Base-by-base conservation (phyloP, 2,113 vertebrate species). In the Istiophorus platypterus region DNA sequence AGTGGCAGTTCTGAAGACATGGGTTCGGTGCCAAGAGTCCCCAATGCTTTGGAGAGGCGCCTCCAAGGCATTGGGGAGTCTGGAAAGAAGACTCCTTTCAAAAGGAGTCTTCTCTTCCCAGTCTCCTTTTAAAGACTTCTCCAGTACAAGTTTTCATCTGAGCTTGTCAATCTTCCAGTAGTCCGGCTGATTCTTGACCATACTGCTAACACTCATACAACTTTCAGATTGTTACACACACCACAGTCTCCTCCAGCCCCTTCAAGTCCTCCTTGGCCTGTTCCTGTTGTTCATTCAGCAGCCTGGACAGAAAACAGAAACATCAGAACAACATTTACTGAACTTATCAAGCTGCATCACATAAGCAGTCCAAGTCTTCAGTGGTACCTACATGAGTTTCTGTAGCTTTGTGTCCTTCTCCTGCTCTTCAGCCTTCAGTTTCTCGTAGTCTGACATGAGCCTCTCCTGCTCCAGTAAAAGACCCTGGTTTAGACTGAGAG, bases 191-290 rank as follows among this genome's bases (percentile, higher is more conserved):
- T n/a, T n/a, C n/a, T n/a, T n/a, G n/a, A n/a, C n/a, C n/a, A n/a
- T n/a, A n/a, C n/a, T n/a, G n/a, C n/a, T n/a, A n/a, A n/a, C n/a
- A n/a, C n/a, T n/a, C n/a, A n/a, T n/a, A n/a, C n/a, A 34, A 34
- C 31, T 34, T 34, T 34, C 31, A 34, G 31, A 6, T 6, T 34
- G 31, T 34, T 34, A 34, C 11, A 86, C 97, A 84, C 93, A 99
- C 98, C 97, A 99, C 97, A 15, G 98, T 99, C 90, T 99, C 98
- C 80, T 99, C 98, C 76, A 98, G 93, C 8, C 97, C 97, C 84
- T 98, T 97, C 45, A 99, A 94, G 83, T 99, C 97, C 86, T 98
- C 97, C 85, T 95, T 96, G 83, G 96, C 97, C 94, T 96, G 97
- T 31, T 99, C 97, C 24, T 95, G 94, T 90, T 98, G 96, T 79